Evolutionary conservation across 2,113 vertebrate species (phyloP).

Genomic region (Caretta caretta): DNA sequence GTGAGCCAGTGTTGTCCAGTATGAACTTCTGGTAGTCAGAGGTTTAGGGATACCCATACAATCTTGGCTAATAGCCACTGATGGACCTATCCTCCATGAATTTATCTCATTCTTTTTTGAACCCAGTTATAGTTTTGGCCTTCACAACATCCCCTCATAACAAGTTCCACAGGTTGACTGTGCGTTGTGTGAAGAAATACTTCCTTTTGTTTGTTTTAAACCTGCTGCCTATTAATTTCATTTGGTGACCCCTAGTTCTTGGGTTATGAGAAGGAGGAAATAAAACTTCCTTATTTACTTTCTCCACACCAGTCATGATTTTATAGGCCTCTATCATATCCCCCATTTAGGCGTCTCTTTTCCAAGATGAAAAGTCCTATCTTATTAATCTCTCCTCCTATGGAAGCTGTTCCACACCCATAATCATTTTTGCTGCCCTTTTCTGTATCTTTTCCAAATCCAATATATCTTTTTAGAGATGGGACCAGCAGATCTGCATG

Average conservation of each 20-base stretch:
- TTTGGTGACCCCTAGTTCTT: not conserved
- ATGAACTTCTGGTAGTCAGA: too few species aligned
- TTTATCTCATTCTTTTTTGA: too few species aligned
- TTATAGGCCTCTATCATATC: not conserved
- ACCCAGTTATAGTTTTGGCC: too few species aligned
- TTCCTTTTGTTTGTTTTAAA: not conserved
- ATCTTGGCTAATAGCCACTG: too few species aligned
- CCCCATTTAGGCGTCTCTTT: not conserved
- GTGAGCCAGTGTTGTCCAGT: too few species aligned
- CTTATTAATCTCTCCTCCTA: not conserved
- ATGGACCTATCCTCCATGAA: too few species aligned
- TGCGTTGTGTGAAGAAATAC: not conserved
- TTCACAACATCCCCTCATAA: too few species aligned
- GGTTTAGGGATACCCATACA: too few species aligned
- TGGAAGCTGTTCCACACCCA: not conserved
- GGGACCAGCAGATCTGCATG: not conserved
- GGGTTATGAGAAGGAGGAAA: not conserved
- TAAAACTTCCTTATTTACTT: not conserved
- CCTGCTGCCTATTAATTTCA: not conserved
- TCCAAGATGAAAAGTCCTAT: not conserved
- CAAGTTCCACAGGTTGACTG: not conserved
- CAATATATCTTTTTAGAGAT: not conserved
- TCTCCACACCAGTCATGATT: not conserved
- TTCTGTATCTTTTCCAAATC: not conserved
- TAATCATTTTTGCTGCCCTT: not conserved